Evolutionary conservation across 2,797 vertebrate genomes (phyloP), one percentile per base, ranked within the genome.

Genomic region (Arrhamphus sclerolepis): DNA sequence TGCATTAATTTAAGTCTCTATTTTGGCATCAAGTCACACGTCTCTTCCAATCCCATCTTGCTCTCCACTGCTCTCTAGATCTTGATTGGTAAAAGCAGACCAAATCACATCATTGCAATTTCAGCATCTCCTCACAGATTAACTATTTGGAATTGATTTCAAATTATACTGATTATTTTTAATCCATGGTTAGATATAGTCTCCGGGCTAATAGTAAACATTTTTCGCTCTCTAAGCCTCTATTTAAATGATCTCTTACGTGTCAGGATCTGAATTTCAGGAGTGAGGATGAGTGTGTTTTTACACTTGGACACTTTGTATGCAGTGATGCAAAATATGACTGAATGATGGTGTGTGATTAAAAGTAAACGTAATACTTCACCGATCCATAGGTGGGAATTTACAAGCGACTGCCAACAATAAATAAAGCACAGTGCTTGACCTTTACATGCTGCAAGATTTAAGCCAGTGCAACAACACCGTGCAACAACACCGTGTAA

Each of bases 91-190:
- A 28, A 68, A 67, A 63, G 54, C 16, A 40, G 28, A 59, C 52
- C 50, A 58, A 78, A 75, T 75, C 50, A 48, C 44, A 69, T 21
- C 2, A 46, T 61, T 69, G 6, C 28, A 18, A 56, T 71, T 56
- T 48, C 61, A 56, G 39, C 53, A 29, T 67, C 62, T 62, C 46
- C 50, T 39, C 39, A 1, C 0, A 5, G 49, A 78, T 72, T 58
- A 55, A 52, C 48, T 2, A 4, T 67, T 72, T 26, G 46, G 28
- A 68, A 69, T 46, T 71, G 42, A 61, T 85, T 57, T 65, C 22
- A 34, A 29, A 44, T 62, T 42, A 38, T 14, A 28, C 55, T 41
- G 26, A 64, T 74, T 62, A 42, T 21, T 62, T 66, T 62, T 57
- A 59, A 62, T 55, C 43, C 47, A 31, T 4, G 4, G 24, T 62